phyloP scores from a whole-genome alignment of 2,797 vertebrate species.

The Cephalopachus bancanus region DNA sequence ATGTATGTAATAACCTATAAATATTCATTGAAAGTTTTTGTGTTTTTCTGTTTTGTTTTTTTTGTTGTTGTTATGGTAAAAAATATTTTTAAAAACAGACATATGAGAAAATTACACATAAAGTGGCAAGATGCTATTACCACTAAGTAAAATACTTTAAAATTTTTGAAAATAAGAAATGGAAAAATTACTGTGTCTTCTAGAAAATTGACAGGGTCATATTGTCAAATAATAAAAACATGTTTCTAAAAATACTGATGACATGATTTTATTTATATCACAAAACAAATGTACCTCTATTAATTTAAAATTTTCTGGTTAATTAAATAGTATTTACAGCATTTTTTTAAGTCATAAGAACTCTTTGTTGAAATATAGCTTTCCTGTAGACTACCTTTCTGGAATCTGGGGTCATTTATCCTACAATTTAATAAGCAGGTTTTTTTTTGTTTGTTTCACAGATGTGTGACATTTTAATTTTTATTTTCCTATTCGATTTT shows the following conservation, averaged over 20 bases:
- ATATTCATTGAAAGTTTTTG: neutral
- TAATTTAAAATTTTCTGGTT: neutral
- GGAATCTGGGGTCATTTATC: neutral
- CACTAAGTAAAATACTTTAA: neutral
- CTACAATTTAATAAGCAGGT: neutral
- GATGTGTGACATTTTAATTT: too few species aligned
- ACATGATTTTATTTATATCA: neutral
- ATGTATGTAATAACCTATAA: too few species aligned
- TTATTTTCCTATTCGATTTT: too few species aligned
- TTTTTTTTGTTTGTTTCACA: too few species aligned
- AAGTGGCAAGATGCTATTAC: neutral
- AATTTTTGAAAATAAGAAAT: neutral
- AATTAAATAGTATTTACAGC: neutral
- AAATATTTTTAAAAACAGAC: neutral
- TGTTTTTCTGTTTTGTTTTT: too few species aligned
- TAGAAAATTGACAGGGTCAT: neutral
- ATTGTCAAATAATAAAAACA: neutral
- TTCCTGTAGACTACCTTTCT: neutral
- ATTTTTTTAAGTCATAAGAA: neutral
- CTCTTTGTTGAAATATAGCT: neutral
- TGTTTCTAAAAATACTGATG: neutral
- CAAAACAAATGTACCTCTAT: neutral
- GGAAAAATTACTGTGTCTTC: neutral
- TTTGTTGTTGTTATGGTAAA: neutral
- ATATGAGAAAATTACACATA: neutral